Evolutionary conservation across 2,797 vertebrate species (phyloP), one percentile per base, ranked within the genome.

Genomic region (Tiaroga cobitis): DNA sequence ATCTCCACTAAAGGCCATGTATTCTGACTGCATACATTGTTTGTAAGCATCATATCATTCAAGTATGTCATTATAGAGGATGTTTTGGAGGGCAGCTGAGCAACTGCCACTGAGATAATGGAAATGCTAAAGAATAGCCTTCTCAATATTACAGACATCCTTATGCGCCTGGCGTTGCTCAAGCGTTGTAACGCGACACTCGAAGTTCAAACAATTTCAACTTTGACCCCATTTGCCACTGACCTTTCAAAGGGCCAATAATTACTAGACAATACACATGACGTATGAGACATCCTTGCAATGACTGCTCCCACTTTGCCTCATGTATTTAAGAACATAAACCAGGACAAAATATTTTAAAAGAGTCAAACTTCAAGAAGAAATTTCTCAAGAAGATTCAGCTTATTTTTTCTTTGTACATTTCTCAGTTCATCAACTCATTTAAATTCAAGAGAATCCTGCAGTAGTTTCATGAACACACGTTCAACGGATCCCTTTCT

Each of bases 121-220:
- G 34, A 78, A 41, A 78, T 10, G 24, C 75, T 61, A 77, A 59
- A 37, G 67, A n/a, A 61, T 41, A 41, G 54, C 34, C 41, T 77
- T 61, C 54, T 78, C 24, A 54, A 26, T 41, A 59, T 26, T 26
- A 43, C 13, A 72, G 69, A 43, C 24, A 3, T 26, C 24, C 24
- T 78, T 78, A 19, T 4, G 21, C 15, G n/a, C 24, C 49, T 32
- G 13, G 34, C 2, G 24, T 37, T 37, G 0, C 34, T 59, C 54
- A 78, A 41, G 75, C 34, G 0, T 61, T 78, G 54, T 26, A 78
- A 61, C 34, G 4, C 4, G 8, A 78, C 54, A 78, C 75, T 41
- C 24, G 18, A 41, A 78, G 75, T 78, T 78, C 75, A 78, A 78
- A 78, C 54, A 78, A 61, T 78, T 78, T 78, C 75, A 61, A 78